Evolutionary conservation across 2,113 vertebrate species (phyloP), one percentile per base, ranked within the genome.

Genomic region (Marcusenius ussheri): DNA sequence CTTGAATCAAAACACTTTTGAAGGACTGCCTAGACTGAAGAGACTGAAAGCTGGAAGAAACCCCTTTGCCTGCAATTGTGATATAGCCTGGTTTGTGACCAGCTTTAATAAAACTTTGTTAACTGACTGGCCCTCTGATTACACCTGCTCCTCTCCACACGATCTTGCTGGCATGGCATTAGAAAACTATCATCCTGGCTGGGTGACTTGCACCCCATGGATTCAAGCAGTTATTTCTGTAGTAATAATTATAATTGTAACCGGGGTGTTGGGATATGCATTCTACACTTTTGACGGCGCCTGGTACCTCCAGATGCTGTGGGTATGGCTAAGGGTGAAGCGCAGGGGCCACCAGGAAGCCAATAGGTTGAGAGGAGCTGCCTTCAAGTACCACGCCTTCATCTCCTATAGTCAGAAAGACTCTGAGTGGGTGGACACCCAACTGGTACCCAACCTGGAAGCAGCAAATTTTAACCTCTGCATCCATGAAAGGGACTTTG

Each of bases 381-480:
- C 90, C 0, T 95, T 94, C 85, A 46, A 2, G 24, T 95, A 95
- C 90, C 93, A 95, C 39, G 94, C 93, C 0, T 95, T 96, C 66
- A 93, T 95, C 91, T 96, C 95, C 58, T 95, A 95, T 92, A 95
- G 95, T 89, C 93, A 95, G 9, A 88, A 92, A 3, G 95, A 95
- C 86, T 91, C 91, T 0, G 49, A 11, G 31, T 96, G 94, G 94
- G 95, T 95, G 35, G 90, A 91, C 56, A 88, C 89, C 35, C 89
- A 93, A 56, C 92, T 96, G 58, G 91, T 94, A 10, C 90, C 92
- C 6, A 51, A 91, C 42, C 91, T 95, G 53, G 95, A 96, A 89
- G 89, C 84, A 1, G 88, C 91, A 2, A 93, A 91, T 1, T 87
- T 95, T 74, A 91, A 91, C 1, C 91, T 96, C 3, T 96, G 95